These are phyloP conservation scores for Orchesella flavescens DNA, from an alignment of 2,888 invertebrate genomes.

Conservation along the genomic window DNA sequence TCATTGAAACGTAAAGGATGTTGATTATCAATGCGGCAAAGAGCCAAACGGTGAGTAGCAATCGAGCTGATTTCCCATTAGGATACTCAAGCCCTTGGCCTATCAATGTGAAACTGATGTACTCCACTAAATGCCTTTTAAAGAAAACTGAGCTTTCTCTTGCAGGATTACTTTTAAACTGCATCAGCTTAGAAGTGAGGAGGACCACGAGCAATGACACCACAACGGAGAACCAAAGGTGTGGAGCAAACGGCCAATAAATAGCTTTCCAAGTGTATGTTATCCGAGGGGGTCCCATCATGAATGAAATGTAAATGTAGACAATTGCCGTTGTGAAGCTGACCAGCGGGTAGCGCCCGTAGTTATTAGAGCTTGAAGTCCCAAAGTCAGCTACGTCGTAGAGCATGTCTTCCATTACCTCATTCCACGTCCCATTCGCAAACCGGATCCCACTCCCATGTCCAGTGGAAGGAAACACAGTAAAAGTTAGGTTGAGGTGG, in stretches of 20 bases:
- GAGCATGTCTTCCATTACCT: too few species aligned
- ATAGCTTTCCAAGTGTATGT: constrained; percentile 41
- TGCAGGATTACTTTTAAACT: too few species aligned
- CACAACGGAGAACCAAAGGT: constrained; percentile 23
- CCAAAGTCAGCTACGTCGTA: constrained; percentile 24
- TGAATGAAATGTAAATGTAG: too few species aligned
- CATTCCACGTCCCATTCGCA: too few species aligned
- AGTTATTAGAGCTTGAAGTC: neutral
- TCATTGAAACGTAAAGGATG: constrained; percentile 43
- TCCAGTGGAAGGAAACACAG: too few species aligned
- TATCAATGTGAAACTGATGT: constrained; percentile 30
- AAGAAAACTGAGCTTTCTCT: too few species aligned
- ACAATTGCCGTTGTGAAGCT: too few species aligned
- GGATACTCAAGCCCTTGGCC: constrained; percentile 30
- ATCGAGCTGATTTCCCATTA: neutral
- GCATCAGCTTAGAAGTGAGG: neutral
- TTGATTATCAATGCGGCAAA: too few species aligned
- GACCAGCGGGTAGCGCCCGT: neutral
- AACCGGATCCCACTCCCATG: too few species aligned
- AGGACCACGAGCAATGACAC: neutral
- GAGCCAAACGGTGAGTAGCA: constrained; percentile 15
- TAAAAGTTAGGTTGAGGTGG: too few species aligned
- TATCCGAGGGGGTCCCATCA: constrained; percentile 20
- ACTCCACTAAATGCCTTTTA: too few species aligned
- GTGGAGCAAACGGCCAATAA: too few species aligned